Evolutionary conservation across 2,888 invertebrate genomes (phyloP).

Genomic region (Sminthurinus aureus): DNA sequence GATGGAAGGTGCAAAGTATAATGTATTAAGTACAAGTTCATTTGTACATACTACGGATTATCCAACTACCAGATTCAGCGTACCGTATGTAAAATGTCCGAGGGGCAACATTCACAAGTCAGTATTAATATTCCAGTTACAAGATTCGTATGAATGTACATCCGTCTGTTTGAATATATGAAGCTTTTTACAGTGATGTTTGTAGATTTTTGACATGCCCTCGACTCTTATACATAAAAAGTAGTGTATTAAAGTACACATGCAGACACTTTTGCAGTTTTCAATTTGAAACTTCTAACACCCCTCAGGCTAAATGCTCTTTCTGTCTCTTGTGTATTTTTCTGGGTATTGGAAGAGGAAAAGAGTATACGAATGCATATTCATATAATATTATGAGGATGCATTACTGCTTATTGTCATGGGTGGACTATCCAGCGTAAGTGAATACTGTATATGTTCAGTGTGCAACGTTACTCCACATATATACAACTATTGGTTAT

Average conservation of each 20-base stretch:
- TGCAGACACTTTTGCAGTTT: background rate
- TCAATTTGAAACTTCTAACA: background rate
- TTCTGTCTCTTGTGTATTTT: background rate
- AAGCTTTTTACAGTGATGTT: too few relatives aligned
- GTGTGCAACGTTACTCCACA: background rate
- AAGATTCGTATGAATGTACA: background rate
- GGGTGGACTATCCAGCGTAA: background rate
- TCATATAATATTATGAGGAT: background rate
- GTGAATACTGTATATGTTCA: too few relatives aligned
- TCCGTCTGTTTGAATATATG: background rate
- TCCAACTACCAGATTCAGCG: too few relatives aligned
- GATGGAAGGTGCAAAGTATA: background rate
- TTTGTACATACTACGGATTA: background rate
- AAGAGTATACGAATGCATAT: background rate
- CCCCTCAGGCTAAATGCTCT: background rate
- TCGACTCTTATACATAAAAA: background rate
- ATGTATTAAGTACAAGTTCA: background rate
- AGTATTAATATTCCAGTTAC: background rate
- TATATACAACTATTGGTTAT: background rate
- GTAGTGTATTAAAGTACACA: background rate
- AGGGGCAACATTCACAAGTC: too few relatives aligned
- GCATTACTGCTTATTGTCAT: background rate
- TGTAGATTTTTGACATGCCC: background rate
- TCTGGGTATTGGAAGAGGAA: background rate
- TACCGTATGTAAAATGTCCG: too few relatives aligned